phyloP scores from a whole-genome alignment of 2,888 invertebrate genomes.

The Pteria penguin region DNA sequence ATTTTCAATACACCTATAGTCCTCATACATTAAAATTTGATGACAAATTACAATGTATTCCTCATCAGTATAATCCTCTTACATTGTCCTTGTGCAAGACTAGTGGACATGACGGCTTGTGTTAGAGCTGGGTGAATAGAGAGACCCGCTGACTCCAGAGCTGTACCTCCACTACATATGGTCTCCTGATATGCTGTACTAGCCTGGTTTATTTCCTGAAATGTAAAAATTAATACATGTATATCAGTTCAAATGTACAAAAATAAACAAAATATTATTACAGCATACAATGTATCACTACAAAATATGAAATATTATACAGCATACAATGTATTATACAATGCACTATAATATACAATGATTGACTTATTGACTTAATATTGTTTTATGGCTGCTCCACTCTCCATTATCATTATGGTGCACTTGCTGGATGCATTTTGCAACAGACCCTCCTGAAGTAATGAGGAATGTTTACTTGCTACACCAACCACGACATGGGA shows the following conservation, averaged over 20 bases:
- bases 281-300: not conserved
- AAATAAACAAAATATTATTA: not conserved
- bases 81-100: constrained; percentile 52
- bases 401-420: too few relatives aligned
- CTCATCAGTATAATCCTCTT: too few relatives aligned
- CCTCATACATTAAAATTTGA: too few relatives aligned
- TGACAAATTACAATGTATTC: too few relatives aligned
- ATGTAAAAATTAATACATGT: not conserved
- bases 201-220: constrained; percentile 33
- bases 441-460: too few relatives aligned
- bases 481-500: too few relatives aligned
- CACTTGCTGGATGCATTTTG: too few relatives aligned
- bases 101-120: constrained; percentile 59
- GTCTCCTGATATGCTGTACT: constrained; percentile 25
- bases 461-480: too few relatives aligned
- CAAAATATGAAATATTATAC: not conserved
- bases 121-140: constrained; percentile 67
- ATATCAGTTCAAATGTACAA: not conserved
- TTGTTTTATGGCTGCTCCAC: too few relatives aligned
- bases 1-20: not conserved
- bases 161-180: too few relatives aligned
- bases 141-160: constrained; percentile 14
- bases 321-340: not conserved
- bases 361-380: too few relatives aligned
- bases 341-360: too few relatives aligned